Evolutionary conservation across 2,888 invertebrate genomes (phyloP).

Genomic region (Noctua janthina): DNA sequence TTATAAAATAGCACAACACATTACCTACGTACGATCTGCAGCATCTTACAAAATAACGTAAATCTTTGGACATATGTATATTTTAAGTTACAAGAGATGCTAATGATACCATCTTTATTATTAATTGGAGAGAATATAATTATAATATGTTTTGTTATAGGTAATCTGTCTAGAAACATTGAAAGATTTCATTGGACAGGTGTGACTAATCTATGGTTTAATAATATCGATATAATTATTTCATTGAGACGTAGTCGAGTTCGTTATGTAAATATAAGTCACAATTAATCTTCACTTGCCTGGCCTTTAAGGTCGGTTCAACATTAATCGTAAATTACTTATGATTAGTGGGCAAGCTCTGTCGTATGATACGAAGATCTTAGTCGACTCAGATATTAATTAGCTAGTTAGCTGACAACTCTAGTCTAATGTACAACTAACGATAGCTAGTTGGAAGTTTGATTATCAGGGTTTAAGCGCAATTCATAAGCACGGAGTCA

Average conservation of each 20-base stretch:
- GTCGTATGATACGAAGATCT: conserved; percentile 3
- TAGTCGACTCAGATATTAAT: conserved; percentile 6
- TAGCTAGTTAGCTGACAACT: conserved; percentile 6
- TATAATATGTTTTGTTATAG: not conserved
- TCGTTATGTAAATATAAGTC: conserved; percentile 27
- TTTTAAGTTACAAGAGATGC: not conserved
- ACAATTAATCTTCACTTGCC: conserved; percentile 27
- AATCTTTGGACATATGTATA: not conserved
- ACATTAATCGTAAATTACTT: conserved; percentile 21
- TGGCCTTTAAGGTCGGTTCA: conserved; percentile 17
- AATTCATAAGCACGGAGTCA: not conserved
- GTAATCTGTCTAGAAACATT: not conserved
- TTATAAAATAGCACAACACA: not conserved
- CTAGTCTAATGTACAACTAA: conserved; percentile 1
- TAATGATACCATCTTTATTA: not conserved
- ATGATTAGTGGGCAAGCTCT: conserved; percentile 1
- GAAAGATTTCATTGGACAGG: not conserved
- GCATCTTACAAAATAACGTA: not conserved
- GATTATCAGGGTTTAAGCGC: not conserved
- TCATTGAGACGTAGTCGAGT: conserved; percentile 10
- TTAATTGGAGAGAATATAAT: not conserved
- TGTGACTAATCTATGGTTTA: conserved; percentile 11
- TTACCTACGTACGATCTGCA: not conserved
- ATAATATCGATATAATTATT: conserved; percentile 3
- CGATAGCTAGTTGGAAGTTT: not conserved